Evolutionary conservation across 2,888 invertebrate species (phyloP).

Genomic region (Hydriomena furcata): DNA sequence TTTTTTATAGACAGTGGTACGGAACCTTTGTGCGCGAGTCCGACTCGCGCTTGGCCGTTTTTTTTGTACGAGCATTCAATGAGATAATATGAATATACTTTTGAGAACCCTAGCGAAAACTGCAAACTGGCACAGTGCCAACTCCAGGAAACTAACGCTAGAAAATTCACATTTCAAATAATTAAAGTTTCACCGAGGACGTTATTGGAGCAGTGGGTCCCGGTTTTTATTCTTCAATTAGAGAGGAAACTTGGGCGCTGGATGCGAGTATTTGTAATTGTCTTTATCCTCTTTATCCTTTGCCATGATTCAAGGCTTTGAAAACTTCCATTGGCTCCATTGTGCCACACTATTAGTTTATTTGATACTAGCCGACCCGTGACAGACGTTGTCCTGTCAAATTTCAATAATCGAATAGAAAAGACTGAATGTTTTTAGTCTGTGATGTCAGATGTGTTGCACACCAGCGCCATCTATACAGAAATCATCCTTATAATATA

Average conservation of each 20-base stretch:
- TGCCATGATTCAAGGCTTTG: neutral
- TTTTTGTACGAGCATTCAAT: too few species aligned
- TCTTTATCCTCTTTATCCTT: slow-evolving; percentile 8
- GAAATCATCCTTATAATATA: too few species aligned
- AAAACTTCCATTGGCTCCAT: neutral
- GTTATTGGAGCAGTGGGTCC: slow-evolving; percentile 30
- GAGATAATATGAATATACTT: slow-evolving; percentile 4
- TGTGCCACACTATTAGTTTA: too few species aligned
- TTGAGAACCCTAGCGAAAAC: slow-evolving; percentile 13
- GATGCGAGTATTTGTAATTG: slow-evolving; percentile 14
- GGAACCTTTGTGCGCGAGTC: too few species aligned
- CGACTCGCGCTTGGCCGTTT: too few species aligned
- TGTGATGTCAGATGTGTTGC: too few species aligned
- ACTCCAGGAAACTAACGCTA: slow-evolving; percentile 34
- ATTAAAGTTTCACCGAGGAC: slow-evolving; percentile 47
- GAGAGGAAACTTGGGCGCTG: slow-evolving; percentile 17
- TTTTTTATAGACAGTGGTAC: too few species aligned
- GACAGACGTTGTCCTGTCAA: too few species aligned
- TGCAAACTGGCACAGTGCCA: slow-evolving; percentile 46
- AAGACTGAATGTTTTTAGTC: too few species aligned
- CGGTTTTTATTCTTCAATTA: slow-evolving; percentile 34
- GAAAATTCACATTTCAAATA: slow-evolving; percentile 54
- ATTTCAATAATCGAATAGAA: too few species aligned
- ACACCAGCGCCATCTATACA: too few species aligned
- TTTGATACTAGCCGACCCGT: too few species aligned